Base-by-base conservation (phyloP, 2,888 invertebrate species). In the Tetranychus piercei region DNA sequence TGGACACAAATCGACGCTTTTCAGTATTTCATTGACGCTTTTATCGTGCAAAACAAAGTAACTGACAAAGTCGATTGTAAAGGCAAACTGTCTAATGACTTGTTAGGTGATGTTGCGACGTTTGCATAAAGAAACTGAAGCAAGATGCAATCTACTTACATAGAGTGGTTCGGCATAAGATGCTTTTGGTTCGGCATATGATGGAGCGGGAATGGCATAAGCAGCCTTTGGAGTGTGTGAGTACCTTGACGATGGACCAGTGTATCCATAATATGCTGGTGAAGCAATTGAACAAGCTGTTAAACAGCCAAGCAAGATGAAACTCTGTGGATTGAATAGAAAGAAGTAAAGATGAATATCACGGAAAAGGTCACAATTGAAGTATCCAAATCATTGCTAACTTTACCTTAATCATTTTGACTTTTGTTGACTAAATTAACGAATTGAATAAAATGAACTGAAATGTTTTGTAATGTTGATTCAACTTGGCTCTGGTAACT, bases 211-310 rank as follows among this genome's bases (percentile, higher is more conserved):
- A 69, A 69, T 69, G 22, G 69, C 69, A n/a, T 69, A 55, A 55
- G 71, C 43, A 15, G 71, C 71, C 44, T 71, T 71, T 34, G 71
- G 71, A 4, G 71, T 65, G 20, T 69, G 22, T 23, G 22, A 23
- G 69, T 69, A 69, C 20, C 34, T 69, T 69, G 69, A 23, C 1
- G 71, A 11, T 44, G 69, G 65, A 1, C 44, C 69, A 71, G 71
- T 22, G 55, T 74, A 74, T 45, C 74, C 74, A 71, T 74, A 74
- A 55, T 74, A 74, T 22, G 74, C 74, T 45, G 71, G 71, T 6
- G 71, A 71, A 15, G 71, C 18, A 71, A 34, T 34, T 44, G 71
- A 15, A 23, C 20, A 23, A 69, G 11, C 69, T 20, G 34, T 23
- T 23, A 69, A 69, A 23, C 69, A 20, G 69, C 20, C 55, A 15